A percentile compares a stretch with the other conserved stretches of the same genome.
Conservation (phyloP, 2,113 vertebrate species). For the Ophiodon elongatus region DNA sequence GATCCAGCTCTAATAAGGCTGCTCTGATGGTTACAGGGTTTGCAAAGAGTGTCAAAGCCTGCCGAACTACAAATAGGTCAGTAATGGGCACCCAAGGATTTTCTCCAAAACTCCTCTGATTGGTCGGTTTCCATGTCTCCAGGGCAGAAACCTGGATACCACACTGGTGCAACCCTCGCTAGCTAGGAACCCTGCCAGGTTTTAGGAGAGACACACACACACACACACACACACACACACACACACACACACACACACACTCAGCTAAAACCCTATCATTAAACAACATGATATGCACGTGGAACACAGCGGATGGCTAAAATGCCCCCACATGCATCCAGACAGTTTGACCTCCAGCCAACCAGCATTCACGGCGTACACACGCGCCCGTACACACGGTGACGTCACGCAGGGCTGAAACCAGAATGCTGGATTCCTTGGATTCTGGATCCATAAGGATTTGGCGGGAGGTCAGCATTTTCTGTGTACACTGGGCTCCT, state of each 20-base stretch:
- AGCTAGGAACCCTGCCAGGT: slow-evolving; percentile 52
- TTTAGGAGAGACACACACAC: slow-evolving; percentile 22
- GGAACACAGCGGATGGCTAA: not conserved
- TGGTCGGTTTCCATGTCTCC: slow-evolving; percentile 53
- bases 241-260: slow-evolving; percentile 16
- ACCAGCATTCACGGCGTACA: not conserved
- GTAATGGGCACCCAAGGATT: slow-evolving; percentile 58
- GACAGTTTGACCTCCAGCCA: not conserved
- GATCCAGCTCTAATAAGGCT: not conserved
- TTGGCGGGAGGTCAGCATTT: slow-evolving; percentile 5
- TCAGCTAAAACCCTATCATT: slow-evolving; percentile 16
- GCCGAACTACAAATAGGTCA: slow-evolving; percentile 68
- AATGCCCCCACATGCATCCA: not conserved
- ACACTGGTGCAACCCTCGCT: slow-evolving; percentile 32
- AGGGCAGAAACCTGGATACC: slow-evolving; percentile 62
- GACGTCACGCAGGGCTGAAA: slow-evolving; percentile 22
- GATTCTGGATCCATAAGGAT: slow-evolving; percentile 38
- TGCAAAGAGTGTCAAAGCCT: slow-evolving; percentile 46
- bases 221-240: slow-evolving; percentile 8
- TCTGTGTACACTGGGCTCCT: slow-evolving; percentile 18
- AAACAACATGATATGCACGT: slow-evolving; percentile 26
- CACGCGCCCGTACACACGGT: slow-evolving; percentile 2
- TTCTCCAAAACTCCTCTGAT: slow-evolving; percentile 61
- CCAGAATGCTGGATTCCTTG: slow-evolving; percentile 13
- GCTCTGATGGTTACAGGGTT: not conserved